Evolutionary conservation across 1,140 invertebrate genomes (phyloP), one percentile per base, ranked within the genome.

Genomic region (Triops cancriformis): DNA sequence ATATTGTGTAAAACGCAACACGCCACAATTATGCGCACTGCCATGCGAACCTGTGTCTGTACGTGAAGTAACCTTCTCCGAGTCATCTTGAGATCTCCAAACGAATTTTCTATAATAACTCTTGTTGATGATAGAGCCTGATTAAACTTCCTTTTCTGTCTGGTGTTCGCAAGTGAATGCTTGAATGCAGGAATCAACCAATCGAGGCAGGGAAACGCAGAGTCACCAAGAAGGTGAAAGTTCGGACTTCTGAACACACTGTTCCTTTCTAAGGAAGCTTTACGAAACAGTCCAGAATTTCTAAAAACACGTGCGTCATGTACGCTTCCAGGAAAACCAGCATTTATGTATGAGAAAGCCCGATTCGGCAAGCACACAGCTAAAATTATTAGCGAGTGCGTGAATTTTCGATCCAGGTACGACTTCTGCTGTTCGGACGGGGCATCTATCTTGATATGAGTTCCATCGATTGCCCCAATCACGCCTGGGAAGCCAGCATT

Each of bases 321-420:
- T n/a, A n/a, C n/a, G n/a, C 73, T 74, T 74, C 27, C 73, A 18
- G 73, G 73, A 37, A 74, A 74, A 31, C 73, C 73, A 28, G 27
- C 73, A 4, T 26, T 31, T 26, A 37, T 74, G 14, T 74, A 74
- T 9, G 73, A 74, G 43, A 45, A 45, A 45, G 43, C 43, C 43
- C 43, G 43, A 45, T 45, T 45, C 43, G 43, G 43, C 43, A 45
- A 45, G 43, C 43, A 45, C 10, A 45, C 43, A 45, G 43, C 43
- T 45, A 45, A 45, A 45, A 45, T 18, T 9, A 45, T 45, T 45
- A 45, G 43, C 43, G 43, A 45, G 43, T 45, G 43, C 43, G 43
- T 45, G 43, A 45, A 45, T 45, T 45, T 45, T 45, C 43, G 43
- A 45, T 45, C 43, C 43, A 45, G 43, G 43, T 45, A 45, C 43